Conservation (phyloP, 2,113 vertebrate genomes). For the Lycaon pictus region DNA sequence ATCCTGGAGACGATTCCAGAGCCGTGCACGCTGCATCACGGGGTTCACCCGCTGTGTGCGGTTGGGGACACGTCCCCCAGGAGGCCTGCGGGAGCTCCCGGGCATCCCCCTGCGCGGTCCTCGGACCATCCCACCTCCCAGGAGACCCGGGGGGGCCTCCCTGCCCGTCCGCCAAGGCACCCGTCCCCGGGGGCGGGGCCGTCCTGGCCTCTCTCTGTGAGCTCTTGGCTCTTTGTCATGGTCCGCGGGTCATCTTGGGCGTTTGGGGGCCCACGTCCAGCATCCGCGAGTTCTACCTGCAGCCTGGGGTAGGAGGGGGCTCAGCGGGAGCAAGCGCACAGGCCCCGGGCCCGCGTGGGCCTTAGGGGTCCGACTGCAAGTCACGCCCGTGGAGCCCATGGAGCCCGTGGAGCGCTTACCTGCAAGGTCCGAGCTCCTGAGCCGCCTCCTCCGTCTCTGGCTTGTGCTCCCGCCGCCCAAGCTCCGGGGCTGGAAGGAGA, state of each 20-base stretch:
- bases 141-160: too few relatives aligned
- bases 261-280: background rate
- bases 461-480: background rate
- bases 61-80: background rate
- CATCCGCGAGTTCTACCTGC: background rate
- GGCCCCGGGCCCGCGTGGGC: background rate
- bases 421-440: background rate
- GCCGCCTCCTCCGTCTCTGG: too few relatives aligned
- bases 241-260: background rate
- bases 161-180: too few relatives aligned
- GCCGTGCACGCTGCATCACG: background rate
- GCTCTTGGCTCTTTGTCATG: background rate
- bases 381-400: background rate
- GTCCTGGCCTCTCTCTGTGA: background rate
- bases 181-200: too few relatives aligned
- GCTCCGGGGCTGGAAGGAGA: background rate
- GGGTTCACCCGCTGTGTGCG: background rate
- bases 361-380: background rate
- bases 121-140: too few relatives aligned
- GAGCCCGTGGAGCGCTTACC: background rate
- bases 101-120: background rate
- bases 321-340: fast-evolving
- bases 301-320: too few relatives aligned
- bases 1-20: background rate
- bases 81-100: background rate